These are phyloP conservation scores for Altica lythri DNA, from an alignment of 2,888 invertebrate species.

Conservation along the genomic window DNA sequence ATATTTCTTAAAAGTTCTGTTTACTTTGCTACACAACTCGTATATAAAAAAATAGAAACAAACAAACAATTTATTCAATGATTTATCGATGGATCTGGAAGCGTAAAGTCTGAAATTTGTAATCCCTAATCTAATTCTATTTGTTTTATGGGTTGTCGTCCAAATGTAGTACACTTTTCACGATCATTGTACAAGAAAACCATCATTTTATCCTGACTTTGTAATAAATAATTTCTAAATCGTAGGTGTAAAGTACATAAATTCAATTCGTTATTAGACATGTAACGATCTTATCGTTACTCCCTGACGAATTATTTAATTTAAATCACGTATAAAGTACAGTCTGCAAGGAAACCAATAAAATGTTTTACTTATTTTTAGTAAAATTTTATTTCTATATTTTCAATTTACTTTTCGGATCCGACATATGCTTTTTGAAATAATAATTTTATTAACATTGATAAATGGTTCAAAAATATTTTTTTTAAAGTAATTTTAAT, in stretches of 20 bases:
- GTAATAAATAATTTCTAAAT: conserved; percentile 1
- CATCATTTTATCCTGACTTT: too few species aligned
- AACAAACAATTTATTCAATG: too few species aligned
- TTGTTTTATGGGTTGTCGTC: too few species aligned
- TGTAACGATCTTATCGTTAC: conserved; percentile 28
- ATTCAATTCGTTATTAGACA: conserved; percentile 27
- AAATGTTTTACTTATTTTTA: not conserved
- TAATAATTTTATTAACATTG: not conserved
- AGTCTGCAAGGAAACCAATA: not conserved
- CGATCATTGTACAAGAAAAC: too few species aligned
- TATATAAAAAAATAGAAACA: too few species aligned
- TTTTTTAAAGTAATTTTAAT: not conserved
- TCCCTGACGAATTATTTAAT: conserved; percentile 37
- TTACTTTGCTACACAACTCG: too few species aligned
- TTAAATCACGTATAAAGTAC: conserved; percentile 25
- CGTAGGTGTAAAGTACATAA: conserved; percentile 27
- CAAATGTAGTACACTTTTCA: too few species aligned
- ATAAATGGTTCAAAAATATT: not conserved
- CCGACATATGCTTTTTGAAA: not conserved
- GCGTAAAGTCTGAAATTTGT: too few species aligned
- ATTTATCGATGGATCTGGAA: too few species aligned
- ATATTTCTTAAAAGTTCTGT: too few species aligned
- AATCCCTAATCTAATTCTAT: too few species aligned
- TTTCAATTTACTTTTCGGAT: not conserved
- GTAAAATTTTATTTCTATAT: not conserved